These are phyloP conservation scores for Notodonta ziczac DNA, from an alignment of 2,888 invertebrate genomes.

Conservation along the genomic window DNA sequence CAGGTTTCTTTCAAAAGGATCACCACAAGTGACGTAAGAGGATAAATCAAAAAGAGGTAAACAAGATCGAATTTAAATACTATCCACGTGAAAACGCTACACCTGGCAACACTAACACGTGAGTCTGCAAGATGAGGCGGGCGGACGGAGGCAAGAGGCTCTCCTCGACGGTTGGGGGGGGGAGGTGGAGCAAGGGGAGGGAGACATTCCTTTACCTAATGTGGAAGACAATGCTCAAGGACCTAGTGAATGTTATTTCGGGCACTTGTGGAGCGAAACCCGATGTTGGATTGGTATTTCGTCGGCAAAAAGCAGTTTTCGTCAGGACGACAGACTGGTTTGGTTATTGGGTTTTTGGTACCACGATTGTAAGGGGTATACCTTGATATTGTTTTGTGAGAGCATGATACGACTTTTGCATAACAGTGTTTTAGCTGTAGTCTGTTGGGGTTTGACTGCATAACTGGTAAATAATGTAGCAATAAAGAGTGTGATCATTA, in stretches of 20 bases:
- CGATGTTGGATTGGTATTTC: conserved; percentile 28
- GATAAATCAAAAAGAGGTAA: neutral
- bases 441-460: too few species aligned
- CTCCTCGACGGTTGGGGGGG: conserved; percentile 21
- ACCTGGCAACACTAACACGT: conserved; percentile 46
- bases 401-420: neutral
- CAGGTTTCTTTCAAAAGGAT: too few species aligned
- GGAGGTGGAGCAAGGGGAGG: conserved; percentile 35
- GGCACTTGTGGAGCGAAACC: conserved; percentile 34
- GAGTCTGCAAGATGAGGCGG: conserved; percentile 67
- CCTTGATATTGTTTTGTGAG: conserved; percentile 9
- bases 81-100: neutral
- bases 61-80: neutral
- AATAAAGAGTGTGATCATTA: too few species aligned
- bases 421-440: neutral
- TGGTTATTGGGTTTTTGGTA: conserved; percentile 7
- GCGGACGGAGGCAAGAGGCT: conserved; percentile 28
- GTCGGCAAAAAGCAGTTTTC: conserved; percentile 36
- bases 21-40: neutral
- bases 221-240: conserved; percentile 78
- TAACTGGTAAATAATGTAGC: too few species aligned
- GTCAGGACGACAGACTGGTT: conserved; percentile 20
- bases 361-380: neutral
- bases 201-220: conserved; percentile 77
- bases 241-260: conserved; percentile 64